phyloP scores from a whole-genome alignment of 92 coral and sea anemone species.

The Phenganax stokvisi region DNA sequence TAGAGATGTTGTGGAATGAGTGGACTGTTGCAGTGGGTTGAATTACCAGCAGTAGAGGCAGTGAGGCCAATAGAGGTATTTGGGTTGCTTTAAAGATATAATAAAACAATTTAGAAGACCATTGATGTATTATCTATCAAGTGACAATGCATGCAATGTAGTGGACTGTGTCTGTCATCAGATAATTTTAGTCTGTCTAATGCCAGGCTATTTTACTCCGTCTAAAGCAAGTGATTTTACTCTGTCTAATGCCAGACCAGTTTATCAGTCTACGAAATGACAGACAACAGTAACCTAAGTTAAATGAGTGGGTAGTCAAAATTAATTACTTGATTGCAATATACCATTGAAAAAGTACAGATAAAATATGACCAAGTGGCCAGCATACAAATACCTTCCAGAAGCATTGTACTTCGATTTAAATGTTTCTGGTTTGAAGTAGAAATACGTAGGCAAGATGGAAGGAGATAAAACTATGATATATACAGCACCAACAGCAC shows the following conservation, averaged over 20 bases:
- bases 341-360: not conserved
- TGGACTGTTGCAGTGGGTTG: constrained; percentile 15
- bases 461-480: constrained; percentile 4
- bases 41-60: not conserved
- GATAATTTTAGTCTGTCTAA: no score
- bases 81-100: not conserved
- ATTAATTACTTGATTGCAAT: no score
- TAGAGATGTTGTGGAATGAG: not conserved
- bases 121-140: no score
- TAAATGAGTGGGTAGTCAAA: no score
- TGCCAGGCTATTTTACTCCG: no score
- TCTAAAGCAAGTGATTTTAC: no score
- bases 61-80: not conserved
- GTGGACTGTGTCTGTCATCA: no score
- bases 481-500: not conserved
- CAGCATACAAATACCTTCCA: constrained; percentile 1
- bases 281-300: no score
- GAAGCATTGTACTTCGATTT: not conserved
- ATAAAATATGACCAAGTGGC: not conserved
- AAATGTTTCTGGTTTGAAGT: constrained; percentile 12
- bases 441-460: constrained; percentile 25
- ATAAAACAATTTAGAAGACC: not conserved
- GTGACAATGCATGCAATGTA: no score
- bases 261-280: no score
- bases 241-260: no score